Base-by-base conservation (phyloP, 2,797 vertebrate genomes). In the Pogonophryne albipinna region DNA sequence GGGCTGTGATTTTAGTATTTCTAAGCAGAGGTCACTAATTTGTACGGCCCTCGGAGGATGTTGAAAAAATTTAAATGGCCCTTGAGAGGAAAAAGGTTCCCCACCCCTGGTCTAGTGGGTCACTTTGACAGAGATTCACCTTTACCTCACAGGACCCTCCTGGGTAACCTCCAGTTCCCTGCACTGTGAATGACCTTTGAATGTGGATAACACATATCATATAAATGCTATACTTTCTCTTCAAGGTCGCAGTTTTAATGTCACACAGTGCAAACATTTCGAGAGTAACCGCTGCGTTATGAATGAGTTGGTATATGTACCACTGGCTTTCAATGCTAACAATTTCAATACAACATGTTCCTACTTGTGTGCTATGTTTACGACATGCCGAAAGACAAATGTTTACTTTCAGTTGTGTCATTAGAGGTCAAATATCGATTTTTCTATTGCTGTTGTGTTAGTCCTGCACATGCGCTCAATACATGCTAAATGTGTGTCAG, bases 401-500 rank as follows among this genome's bases (percentile, higher is more conserved):
- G 3, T 71, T 44, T 19, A 0, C 7, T 56, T 46, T 7, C 14
- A 10, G 4, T n/a, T 12, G 42, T 5, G 0, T 38, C 51, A 12
- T 47, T 58, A 41, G 46, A 38, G 16, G 20, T 38, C 1, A 16
- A 53, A 13, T 12, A 2, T 10, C 6, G 2, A 66, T 62, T 47
- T 47, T 56, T 52, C 9, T 47, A 4, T 44, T 6, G 9, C 16
- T 51, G 17, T n/a, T 61, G 41, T 23, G 20, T 79, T 78, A 17
- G 45, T 10, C 13, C 68, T 68, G 44, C 19, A 19, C 64, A 12
- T 50, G 45, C 17, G 47, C 57, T 71, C 11, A 38, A 56, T 47
- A 57, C 47, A 69, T 72, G 75, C 71, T 47, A 57, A 47, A 69
- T 72, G 75, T 74, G 66, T 77, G 79, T 77, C 59, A 44, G 68